phyloP scores from a whole-genome alignment of 2,797 vertebrate genomes.

The Halcyon smyrnensis region DNA sequence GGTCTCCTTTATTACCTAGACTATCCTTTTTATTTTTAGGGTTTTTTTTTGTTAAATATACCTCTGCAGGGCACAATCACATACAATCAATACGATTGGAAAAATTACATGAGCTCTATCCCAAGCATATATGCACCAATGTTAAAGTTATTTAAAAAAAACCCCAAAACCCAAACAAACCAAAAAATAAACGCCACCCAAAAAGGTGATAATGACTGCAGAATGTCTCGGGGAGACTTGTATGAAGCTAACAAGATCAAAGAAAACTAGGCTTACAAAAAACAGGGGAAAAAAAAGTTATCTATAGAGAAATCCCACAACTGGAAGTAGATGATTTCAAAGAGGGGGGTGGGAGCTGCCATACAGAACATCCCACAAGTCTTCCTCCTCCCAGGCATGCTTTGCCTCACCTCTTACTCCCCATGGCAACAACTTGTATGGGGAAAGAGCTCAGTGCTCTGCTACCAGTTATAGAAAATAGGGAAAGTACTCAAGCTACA shows the following conservation, averaged over 20 bases:
- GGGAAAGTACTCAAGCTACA: constrained; percentile 4
- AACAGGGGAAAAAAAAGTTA: constrained; percentile 2
- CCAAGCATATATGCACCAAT: constrained; percentile 87
- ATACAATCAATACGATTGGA: constrained; percentile 89
- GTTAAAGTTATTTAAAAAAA: constrained; percentile 81
- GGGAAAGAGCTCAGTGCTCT: neutral
- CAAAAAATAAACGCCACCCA: constrained; percentile 85
- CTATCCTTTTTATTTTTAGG: constrained; percentile 63
- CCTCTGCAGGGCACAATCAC: constrained; percentile 86
- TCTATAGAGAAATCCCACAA: constrained; percentile 75
- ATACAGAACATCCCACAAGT: neutral
- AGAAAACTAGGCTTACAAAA: constrained; percentile 62
- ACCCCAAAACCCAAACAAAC: neutral
- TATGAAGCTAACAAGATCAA: constrained; percentile 78
- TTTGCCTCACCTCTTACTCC: neutral
- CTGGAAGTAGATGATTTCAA: constrained; percentile 70
- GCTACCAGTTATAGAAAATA: neutral
- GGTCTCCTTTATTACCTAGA: constrained; percentile 77
- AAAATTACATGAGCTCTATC: constrained; percentile 89
- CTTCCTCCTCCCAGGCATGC: neutral
- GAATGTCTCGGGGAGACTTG: constrained; percentile 88
- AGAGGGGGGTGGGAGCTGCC: neutral
- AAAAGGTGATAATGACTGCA: constrained; percentile 88
- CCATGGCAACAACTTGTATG: neutral
- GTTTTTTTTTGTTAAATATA: constrained; percentile 80